A percentile compares a stretch with the other conserved stretches of the same genome.
Conservation (phyloP, 2,797 vertebrate genomes). For the Pseudochirops cupreus region DNA sequence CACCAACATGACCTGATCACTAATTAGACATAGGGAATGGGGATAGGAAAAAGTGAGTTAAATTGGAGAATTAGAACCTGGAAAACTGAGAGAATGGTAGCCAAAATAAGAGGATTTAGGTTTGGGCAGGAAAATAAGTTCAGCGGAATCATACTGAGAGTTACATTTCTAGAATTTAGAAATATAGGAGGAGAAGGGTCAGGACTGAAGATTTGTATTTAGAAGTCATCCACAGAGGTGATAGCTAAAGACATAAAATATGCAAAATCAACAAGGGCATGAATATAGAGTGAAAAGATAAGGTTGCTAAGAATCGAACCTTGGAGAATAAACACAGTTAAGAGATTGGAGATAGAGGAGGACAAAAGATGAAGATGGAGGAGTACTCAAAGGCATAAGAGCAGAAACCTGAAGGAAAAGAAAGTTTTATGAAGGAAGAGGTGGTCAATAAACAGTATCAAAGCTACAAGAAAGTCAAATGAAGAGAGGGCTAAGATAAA, state of each 20-base stretch:
- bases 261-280: background rate
- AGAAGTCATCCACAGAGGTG: background rate
- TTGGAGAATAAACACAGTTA: background rate
- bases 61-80: background rate
- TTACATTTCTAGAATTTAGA: background rate
- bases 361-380: background rate
- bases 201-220: background rate
- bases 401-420: background rate
- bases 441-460: background rate
- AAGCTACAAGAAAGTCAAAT: background rate
- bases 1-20: background rate
- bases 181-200: background rate
- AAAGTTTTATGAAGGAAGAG: background rate
- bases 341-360: background rate
- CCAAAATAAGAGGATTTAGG: background rate
- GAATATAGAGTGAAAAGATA: background rate
- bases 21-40: background rate
- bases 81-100: background rate
- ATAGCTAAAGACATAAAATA: background rate
- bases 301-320: background rate
- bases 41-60: background rate
- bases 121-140: background rate
- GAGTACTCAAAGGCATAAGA: background rate
- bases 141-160: rapidly evolving
- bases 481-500: background rate